Conservation (phyloP, 2,113 vertebrate genomes). For the Chloroceryle aenea region DNA sequence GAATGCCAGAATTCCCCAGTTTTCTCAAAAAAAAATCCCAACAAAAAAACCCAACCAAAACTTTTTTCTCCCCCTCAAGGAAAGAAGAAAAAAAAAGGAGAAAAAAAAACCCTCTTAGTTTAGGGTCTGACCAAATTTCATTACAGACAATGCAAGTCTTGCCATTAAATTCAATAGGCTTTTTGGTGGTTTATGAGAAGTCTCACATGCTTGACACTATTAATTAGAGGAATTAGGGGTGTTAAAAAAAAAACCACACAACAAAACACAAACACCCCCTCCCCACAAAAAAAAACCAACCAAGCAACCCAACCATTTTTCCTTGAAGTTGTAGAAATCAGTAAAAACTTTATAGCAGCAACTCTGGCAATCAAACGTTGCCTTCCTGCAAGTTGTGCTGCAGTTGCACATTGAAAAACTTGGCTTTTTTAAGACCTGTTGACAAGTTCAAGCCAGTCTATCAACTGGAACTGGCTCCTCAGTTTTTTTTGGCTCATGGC, state of each 20-base stretch:
- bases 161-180: not conserved
- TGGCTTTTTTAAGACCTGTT: not conserved
- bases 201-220: not conserved
- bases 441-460: not conserved
- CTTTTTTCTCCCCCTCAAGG: not conserved
- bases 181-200: slow-evolving; percentile 1
- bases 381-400: not conserved
- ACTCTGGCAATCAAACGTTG: not conserved
- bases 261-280: not conserved
- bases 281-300: not conserved
- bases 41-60: not conserved
- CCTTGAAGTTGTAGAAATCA: not conserved
- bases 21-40: not conserved
- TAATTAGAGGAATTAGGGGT: not conserved
- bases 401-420: not conserved
- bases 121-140: not conserved
- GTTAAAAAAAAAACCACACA: not conserved
- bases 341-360: not conserved
- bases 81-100: rapidly evolving
- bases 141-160: slow-evolving; percentile 1
- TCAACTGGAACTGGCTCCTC: not conserved
- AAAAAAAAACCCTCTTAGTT: not conserved
- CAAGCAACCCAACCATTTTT: not conserved
- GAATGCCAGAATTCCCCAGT: slow-evolving; percentile 34
- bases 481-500: not conserved